A percentile compares a stretch with the other conserved stretches of the same genome.
Evolutionary conservation across 2,888 invertebrate species (phyloP).

Genomic region (Brachypterus glaber): DNA sequence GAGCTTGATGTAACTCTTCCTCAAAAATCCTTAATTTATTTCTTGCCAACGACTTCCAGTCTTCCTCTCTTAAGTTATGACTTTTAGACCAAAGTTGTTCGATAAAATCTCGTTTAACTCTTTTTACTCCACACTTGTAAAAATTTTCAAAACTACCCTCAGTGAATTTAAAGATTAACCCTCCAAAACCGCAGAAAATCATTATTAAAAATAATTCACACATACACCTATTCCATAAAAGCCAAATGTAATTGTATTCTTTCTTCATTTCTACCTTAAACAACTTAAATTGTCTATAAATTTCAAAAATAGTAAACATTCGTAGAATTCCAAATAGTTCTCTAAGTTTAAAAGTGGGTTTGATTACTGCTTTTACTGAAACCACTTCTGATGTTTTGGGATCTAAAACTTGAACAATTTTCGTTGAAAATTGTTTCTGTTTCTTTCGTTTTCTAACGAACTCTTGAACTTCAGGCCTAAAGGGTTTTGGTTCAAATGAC

Average conservation of each 20-base stretch:
- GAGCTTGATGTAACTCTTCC: conserved; percentile 72
- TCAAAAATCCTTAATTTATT: conserved; percentile 75
- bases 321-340: conserved; percentile 27
- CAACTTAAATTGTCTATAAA: conserved; percentile 45
- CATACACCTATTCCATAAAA: conserved; percentile 56
- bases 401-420: conserved; percentile 35
- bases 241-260: conserved; percentile 47
- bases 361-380: conserved; percentile 24
- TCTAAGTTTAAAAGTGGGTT: conserved; percentile 24
- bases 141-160: conserved; percentile 80
- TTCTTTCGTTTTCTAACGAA: conserved; percentile 29
- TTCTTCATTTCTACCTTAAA: conserved; percentile 50
- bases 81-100: conserved; percentile 74
- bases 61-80: conserved; percentile 74
- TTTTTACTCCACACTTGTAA: conserved; percentile 79
- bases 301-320: conserved; percentile 37
- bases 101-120: conserved; percentile 77
- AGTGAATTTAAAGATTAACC: conserved; percentile 67
- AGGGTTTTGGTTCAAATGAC: conserved; percentile 21
- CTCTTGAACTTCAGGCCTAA: conserved; percentile 34
- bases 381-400: conserved; percentile 35
- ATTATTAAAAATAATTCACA: conserved; percentile 58
- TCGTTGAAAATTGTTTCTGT: conserved; percentile 28
- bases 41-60: conserved; percentile 81
- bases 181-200: conserved; percentile 65